Evolutionary conservation across 2,113 vertebrate species (phyloP), one percentile per base, ranked within the genome.

Genomic region (Penelope pileata): DNA sequence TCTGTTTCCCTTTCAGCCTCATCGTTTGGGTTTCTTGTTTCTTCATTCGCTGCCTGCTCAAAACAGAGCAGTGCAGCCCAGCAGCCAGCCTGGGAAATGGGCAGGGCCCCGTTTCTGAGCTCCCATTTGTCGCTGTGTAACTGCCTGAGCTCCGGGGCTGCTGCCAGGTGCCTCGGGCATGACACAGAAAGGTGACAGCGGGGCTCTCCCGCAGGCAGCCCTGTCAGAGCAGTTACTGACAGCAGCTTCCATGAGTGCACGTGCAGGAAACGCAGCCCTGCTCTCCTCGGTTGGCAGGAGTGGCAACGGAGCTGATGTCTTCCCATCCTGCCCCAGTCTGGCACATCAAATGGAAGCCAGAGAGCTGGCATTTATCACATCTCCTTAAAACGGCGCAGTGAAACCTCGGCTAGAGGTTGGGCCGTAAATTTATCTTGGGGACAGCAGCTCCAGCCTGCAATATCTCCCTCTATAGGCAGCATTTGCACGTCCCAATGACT

Each of bases 71-170:
- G 27, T 4, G 3, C 10, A 23, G 40, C 48, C 66, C 59, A 63
- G 69, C 27, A 30, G 56, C 1, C 36, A 53, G 72, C 32, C 58
- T 17, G 48, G 76, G 58, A 53, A 76, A 69, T 2, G 50, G 58
- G 14, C 36, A 68, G 24, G 22, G 38, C 43, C 27, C 64, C n/a
- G 2, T 19, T 38, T 60, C 62, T 69, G 36, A 19, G 24, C 54
- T 42, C 58, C 22, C 40, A 32, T 62, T 88, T 77, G 5, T 4
- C 27, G 0, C 17, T 23, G 51, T 38, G 79, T 50, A 38, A 36
- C 30, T 66, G 56, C 19, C 26, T 24, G 22, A 83, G 58, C 0
- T 0, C 23, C 1, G 14, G n/a, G 40, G 38, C n/a, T 8, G 1
- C 45, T 56, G 29, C 40, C 2, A 14, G 36, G 24, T 3, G 15